phyloP scores from a whole-genome alignment of 2,797 vertebrate species.

The Oophaga sylvatica region DNA sequence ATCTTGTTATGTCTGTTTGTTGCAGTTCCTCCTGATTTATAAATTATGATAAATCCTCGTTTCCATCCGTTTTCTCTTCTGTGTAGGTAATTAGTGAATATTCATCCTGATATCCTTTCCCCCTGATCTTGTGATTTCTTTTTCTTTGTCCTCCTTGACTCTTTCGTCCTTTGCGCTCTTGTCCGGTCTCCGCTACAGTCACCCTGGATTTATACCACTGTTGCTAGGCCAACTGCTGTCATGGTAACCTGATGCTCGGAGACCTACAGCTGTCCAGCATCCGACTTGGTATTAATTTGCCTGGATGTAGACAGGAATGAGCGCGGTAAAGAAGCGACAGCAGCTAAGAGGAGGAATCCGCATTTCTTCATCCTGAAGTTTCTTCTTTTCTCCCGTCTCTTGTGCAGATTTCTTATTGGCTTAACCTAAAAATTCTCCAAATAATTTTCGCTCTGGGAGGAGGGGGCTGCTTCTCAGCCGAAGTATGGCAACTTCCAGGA shows the following conservation, averaged over 20 bases:
- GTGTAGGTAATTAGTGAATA: not conserved
- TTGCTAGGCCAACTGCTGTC: conserved; percentile 37
- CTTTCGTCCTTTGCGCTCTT: conserved; percentile 25
- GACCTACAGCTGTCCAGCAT: conserved; percentile 38
- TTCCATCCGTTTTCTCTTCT: too few species aligned
- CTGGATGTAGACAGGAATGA: conserved; percentile 12
- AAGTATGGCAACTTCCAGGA: not conserved
- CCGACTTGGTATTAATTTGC: conserved; percentile 26
- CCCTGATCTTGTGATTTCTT: not conserved
- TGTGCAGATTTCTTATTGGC: too few species aligned
- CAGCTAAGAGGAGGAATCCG: not conserved
- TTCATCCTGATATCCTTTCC: not conserved
- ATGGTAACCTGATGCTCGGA: conserved; percentile 36
- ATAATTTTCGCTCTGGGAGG: not conserved
- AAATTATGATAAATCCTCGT: not conserved
- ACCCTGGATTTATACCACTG: conserved; percentile 22
- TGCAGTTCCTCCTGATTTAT: not conserved
- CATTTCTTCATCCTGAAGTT: not conserved
- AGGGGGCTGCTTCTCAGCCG: too few species aligned
- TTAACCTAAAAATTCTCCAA: not conserved
- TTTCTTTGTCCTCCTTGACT: conserved; percentile 3
- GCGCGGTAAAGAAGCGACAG: not conserved
- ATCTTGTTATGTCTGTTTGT: too few species aligned
- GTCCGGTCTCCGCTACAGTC: conserved; percentile 29
- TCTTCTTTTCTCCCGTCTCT: not conserved